Conservation (phyloP, 2,797 vertebrate genomes). For the Pseudochirops corinnae region DNA sequence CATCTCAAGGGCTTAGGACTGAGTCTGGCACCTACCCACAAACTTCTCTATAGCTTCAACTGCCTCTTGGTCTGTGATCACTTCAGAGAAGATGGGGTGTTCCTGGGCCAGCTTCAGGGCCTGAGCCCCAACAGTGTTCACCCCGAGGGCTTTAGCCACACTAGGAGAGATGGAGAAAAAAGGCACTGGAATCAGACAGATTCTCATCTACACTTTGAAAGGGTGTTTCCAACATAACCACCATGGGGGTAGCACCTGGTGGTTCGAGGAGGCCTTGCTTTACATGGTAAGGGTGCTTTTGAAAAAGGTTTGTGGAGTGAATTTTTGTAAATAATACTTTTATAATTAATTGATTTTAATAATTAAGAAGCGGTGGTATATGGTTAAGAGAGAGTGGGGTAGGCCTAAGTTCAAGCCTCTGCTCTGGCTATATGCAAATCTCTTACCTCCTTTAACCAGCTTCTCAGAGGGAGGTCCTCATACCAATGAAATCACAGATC, state of each 20-base stretch:
- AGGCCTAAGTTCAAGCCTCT: neutral
- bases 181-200: neutral
- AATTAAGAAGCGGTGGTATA: neutral
- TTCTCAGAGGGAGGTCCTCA: neutral
- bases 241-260: neutral
- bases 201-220: neutral
- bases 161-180: conserved; percentile 73
- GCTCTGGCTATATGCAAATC: neutral
- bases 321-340: neutral
- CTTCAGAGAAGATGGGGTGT: conserved; percentile 88
- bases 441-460: neutral
- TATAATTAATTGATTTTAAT: neutral
- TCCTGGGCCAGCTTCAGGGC: conserved; percentile 89
- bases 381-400: neutral
- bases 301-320: neutral
- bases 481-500: neutral
- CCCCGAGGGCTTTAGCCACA: conserved; percentile 90
- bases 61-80: conserved; percentile 90
- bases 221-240: neutral
- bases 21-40: conserved; percentile 84
- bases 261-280: neutral
- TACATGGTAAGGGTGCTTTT: neutral
- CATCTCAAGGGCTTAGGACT: neutral
- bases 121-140: conserved; percentile 87
- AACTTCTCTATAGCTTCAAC: conserved; percentile 90